A percentile compares a stretch with the other conserved stretches of the same genome.
Evolutionary conservation across 2,113 vertebrate genomes (phyloP).

Genomic region (Genyomyrus donnyi): DNA sequence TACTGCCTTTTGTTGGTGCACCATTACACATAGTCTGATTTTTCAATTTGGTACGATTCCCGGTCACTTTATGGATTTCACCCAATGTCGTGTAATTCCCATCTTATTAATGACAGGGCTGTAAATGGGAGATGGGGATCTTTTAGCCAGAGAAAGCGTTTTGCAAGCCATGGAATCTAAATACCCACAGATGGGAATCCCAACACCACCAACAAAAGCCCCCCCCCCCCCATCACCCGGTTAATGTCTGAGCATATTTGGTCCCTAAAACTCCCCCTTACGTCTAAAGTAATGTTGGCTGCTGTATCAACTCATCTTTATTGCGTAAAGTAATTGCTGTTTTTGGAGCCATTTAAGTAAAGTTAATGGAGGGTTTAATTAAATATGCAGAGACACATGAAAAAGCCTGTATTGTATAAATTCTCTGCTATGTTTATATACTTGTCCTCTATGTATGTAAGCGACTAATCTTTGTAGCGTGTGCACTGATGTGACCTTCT

Average conservation of each 20-base stretch:
- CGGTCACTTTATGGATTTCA: background rate
- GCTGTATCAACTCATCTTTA: constrained; percentile 39
- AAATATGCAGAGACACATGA: constrained; percentile 43
- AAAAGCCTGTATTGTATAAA: constrained; percentile 42
- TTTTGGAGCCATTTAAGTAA: constrained; percentile 48
- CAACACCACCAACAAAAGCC: constrained; percentile 43
- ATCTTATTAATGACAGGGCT: constrained; percentile 22
- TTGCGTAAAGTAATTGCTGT: constrained; percentile 46
- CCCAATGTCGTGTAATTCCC: background rate
- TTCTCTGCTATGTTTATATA: constrained; percentile 53
- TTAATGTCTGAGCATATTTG: constrained; percentile 59
- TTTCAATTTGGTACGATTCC: constrained; percentile 15
- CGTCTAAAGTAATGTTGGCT: constrained; percentile 56
- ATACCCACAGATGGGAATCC: constrained; percentile 8
- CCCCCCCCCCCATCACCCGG: constrained; percentile 31
- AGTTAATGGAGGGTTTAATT: constrained; percentile 47
- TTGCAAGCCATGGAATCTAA: constrained; percentile 27
- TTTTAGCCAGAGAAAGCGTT: constrained; percentile 42
- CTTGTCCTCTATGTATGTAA: constrained; percentile 42
- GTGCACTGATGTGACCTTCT: constrained; percentile 34
- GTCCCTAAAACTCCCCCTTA: constrained; percentile 36
- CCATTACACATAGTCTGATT: background rate
- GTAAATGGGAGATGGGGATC: constrained; percentile 33
- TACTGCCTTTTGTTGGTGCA: background rate
- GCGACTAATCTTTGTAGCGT: constrained; percentile 30